Percentiles rank a stretch among this genome's conserved stretches.
These are phyloP conservation scores for Caenorhabditis briggsae DNA, from an alignment of 1,140 invertebrate species.

Conservation along the genomic window DNA sequence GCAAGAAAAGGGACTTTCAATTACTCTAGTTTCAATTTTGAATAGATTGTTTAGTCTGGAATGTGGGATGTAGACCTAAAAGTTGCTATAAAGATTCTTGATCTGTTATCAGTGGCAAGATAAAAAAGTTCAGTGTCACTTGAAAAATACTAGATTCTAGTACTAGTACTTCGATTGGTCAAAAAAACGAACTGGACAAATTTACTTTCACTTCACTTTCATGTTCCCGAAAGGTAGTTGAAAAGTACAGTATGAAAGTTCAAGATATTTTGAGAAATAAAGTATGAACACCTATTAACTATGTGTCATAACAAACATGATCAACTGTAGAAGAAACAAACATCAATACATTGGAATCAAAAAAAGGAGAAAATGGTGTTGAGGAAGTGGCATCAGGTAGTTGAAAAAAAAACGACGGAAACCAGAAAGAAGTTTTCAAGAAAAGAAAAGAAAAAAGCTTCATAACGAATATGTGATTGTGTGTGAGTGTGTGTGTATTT, in stretches of 20 bases:
- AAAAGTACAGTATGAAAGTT: background rate
- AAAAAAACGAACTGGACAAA: background rate
- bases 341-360: background rate
- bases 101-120: too few species aligned
- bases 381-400: background rate
- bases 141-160: background rate
- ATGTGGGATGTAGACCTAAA: too few species aligned
- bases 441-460: conserved; percentile 47
- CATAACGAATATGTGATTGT: conserved; percentile 55
- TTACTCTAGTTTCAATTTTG: background rate
- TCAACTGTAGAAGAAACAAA: background rate
- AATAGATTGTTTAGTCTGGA: background rate
- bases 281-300: background rate
- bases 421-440: conserved; percentile 50
- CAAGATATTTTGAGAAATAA: too few species aligned
- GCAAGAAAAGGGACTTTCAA: background rate
- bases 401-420: background rate
- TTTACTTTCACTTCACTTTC: conserved; percentile 11
- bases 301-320: background rate
- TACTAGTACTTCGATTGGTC: background rate
- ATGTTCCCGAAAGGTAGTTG: too few species aligned
- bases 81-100: too few species aligned
- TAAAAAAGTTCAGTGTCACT: background rate
- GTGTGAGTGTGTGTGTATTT: conserved; percentile 45
- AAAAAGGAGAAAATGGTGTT: background rate